These are phyloP conservation scores for Hyperoplus immaculatus DNA, from an alignment of 2,797 vertebrate genomes.

Conservation along the genomic window DNA sequence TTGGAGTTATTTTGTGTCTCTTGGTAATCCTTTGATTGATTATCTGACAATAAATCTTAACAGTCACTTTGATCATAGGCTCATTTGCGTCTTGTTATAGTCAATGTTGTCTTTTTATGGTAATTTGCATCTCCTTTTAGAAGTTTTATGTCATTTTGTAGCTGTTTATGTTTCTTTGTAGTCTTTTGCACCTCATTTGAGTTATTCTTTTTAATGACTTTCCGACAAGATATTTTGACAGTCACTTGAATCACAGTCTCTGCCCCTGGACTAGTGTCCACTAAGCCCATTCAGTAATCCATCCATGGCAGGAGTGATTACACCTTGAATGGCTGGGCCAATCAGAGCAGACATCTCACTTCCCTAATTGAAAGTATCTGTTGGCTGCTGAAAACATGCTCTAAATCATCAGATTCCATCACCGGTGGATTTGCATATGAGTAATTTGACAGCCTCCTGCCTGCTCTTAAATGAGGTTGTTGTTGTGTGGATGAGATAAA, in stretches of 20 bases:
- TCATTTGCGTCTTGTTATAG: too few relatives aligned
- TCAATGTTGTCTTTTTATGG: too few relatives aligned
- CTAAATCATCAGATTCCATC: conserved; percentile 36
- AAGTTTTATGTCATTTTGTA: background rate
- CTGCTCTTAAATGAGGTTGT: conserved; percentile 16
- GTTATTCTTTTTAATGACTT: conserved; percentile 12
- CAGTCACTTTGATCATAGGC: too few relatives aligned
- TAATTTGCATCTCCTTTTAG: background rate
- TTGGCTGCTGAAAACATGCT: conserved; percentile 18
- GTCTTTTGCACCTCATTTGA: background rate
- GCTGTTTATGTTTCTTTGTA: background rate
- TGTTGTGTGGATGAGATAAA: conserved; percentile 29
- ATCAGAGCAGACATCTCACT: conserved; percentile 17
- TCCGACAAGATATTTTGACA: background rate
- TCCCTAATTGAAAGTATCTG: conserved; percentile 20
- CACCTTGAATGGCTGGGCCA: conserved; percentile 12
- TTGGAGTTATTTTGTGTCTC: background rate
- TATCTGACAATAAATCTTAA: background rate
- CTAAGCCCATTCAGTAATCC: background rate
- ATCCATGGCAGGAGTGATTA: conserved; percentile 10
- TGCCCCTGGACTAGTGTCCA: conserved; percentile 6
- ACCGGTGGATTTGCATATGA: conserved; percentile 53
- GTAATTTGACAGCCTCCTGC: conserved; percentile 35
- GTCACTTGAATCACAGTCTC: conserved; percentile 6
- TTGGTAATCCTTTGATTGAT: background rate